A percentile compares a stretch with the other conserved stretches of the same genome.
Evolutionary conservation across 2,113 vertebrate genomes (phyloP).

Genomic region (Furnarius figulus): DNA sequence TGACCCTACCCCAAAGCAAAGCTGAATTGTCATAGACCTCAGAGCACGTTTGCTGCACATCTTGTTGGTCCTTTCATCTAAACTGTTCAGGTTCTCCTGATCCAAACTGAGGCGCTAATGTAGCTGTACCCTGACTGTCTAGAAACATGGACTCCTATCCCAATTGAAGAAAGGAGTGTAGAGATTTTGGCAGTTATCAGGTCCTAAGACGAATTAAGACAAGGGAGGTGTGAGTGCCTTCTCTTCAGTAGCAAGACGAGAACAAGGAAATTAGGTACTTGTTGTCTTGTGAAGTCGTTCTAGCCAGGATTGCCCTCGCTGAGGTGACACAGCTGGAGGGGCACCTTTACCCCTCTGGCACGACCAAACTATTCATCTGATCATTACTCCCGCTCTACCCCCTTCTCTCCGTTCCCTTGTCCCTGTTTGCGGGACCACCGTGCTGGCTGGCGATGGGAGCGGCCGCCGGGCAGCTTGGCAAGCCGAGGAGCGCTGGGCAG

Average conservation of each 20-base stretch:
- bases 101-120: background rate
- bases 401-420: background rate
- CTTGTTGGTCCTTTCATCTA: background rate
- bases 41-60: background rate
- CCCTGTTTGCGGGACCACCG: background rate
- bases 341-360: background rate
- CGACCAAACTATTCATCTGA: background rate
- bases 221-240: background rate
- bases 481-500: background rate
- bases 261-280: background rate
- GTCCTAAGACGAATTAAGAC: background rate
- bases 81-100: background rate
- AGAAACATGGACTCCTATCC: background rate
- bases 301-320: background rate
- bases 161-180: background rate
- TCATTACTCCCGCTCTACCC: accelerated
- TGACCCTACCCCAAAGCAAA: background rate
- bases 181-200: background rate
- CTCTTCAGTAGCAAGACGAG: background rate
- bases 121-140: background rate
- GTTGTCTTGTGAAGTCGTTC: background rate
- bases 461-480: background rate
- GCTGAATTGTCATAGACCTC: background rate
- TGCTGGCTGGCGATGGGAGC: background rate
- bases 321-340: background rate